phyloP scores from a whole-genome alignment of 1,140 invertebrate genomes.

The Thaumetopoea pityocampa region DNA sequence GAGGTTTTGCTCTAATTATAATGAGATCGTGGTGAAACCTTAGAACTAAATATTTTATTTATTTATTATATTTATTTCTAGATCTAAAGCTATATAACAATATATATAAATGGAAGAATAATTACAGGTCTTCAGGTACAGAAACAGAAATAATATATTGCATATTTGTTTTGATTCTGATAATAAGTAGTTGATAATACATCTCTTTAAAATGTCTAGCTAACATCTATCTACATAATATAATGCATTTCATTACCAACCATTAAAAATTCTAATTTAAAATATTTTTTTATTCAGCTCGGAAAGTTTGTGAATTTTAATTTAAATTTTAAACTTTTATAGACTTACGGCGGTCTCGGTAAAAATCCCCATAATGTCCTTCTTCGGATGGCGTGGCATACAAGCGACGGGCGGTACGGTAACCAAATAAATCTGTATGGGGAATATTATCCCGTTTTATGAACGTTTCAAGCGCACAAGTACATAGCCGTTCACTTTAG shows the following conservation, averaged over 20 bases:
- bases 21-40: too few species aligned
- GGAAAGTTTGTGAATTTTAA: slow-evolving; percentile 25
- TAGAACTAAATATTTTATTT: too few species aligned
- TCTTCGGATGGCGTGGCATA: slow-evolving; percentile 34
- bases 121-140: too few species aligned
- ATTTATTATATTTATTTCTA: too few species aligned
- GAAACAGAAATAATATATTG: too few species aligned
- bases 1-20: too few species aligned
- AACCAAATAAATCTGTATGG: slow-evolving; percentile 17
- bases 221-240: too few species aligned
- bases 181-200: too few species aligned
- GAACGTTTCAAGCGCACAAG: neutral
- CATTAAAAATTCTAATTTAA: neutral
- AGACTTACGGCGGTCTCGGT: slow-evolving; percentile 43
- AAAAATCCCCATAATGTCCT: slow-evolving; percentile 58
- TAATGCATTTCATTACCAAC: neutral
- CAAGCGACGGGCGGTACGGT: slow-evolving; percentile 22
- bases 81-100: too few species aligned
- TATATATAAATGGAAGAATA: too few species aligned
- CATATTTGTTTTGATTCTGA: too few species aligned
- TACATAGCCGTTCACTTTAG: neutral
- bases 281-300: neutral
- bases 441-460: slow-evolving; percentile 11
- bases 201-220: too few species aligned
- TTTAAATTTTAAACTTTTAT: slow-evolving; percentile 47